Base-by-base conservation (phyloP, 1,140 invertebrate genomes). In the Harlomillsia oculata region DNA sequence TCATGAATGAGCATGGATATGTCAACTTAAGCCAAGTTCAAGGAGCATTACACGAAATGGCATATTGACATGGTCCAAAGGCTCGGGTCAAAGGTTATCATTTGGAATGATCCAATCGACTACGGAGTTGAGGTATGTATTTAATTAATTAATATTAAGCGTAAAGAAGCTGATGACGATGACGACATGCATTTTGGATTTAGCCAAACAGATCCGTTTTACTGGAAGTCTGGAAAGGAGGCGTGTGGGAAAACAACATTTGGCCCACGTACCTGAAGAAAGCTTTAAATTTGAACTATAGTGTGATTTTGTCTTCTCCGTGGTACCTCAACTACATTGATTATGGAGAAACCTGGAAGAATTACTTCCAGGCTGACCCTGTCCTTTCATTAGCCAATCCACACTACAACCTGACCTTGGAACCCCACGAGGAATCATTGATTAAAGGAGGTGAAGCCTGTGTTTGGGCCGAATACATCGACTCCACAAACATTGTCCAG, bases 61-160 rank as follows among this genome's bases (percentile, higher is more conserved):
- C 51, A 50, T 29, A 29, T 62, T 3, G 21, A 45, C 13, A 59
- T 57, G 50, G 30, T 62, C 1, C 43, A 65, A n/a, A 48, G 64
- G 2, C 53, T 66, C 3, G 70, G 76, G 11, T 49, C 48, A 52
- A 79, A 72, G 11, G 77, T 83, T 43, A 78, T 93, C 21, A 84
- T 96, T 3, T 96, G 92, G 92, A 88, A 96, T 74, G 91, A 95
- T 73, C 86, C 95, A 1, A 85, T 89, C 68, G 81, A 84, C 59
- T 85, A 92, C 71, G 80, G 80, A 29, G 83, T 85, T 1, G 69
- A 68, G 74, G 61, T 75, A 58, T 18, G 39, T 6, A 45, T 40
- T 32, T 20, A 23, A 70, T 74, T 57, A 75, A 72, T 13, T 61
- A 74, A 25, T 64, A 74, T 20, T 69, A 72, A 48, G n/a, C n/a